A percentile compares a stretch with the other conserved stretches of the same genome.
phyloP scores from a whole-genome alignment of 2,113 vertebrate genomes.

The Notothenia rossii region DNA sequence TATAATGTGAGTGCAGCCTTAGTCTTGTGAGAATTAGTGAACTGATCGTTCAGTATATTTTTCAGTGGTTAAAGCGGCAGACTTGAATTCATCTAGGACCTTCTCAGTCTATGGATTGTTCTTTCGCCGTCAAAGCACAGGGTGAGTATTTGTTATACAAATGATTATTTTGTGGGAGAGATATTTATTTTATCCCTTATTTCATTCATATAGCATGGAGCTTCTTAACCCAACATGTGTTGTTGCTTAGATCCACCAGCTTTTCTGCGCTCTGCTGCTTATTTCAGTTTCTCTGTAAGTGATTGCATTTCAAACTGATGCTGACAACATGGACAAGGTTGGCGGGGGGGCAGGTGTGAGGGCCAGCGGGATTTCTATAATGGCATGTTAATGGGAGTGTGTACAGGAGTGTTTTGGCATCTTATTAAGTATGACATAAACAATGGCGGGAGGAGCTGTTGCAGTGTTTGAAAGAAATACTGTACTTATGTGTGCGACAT shows the following conservation, averaged over 20 bases:
- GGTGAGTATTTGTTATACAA: too few species aligned
- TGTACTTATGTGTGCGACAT: constrained; percentile 26
- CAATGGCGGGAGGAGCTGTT: constrained; percentile 19
- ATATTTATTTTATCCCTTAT: background rate
- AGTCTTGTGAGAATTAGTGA: too few species aligned
- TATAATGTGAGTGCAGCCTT: too few species aligned
- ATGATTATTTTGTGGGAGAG: too few species aligned
- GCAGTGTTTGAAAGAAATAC: background rate
- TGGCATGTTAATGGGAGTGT: constrained; percentile 44
- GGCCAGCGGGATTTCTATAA: constrained; percentile 29
- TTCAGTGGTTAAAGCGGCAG: too few species aligned
- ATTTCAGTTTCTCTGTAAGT: constrained; percentile 29
- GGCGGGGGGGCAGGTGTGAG: constrained; percentile 21
- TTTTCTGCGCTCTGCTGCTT: background rate
- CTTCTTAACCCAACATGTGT: background rate
- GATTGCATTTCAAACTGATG: constrained; percentile 36
- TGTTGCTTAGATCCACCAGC: background rate
- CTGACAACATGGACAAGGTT: constrained; percentile 24
- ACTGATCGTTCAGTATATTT: too few species aligned
- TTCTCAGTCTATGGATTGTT: too few species aligned
- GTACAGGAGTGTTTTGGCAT: background rate
- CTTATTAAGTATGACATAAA: constrained; percentile 27
- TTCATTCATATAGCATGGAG: background rate
- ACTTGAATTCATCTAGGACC: too few species aligned
- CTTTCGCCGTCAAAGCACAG: too few species aligned